phyloP scores from a whole-genome alignment of 2,888 invertebrate genomes.

The Dexiosoma caninum region DNA sequence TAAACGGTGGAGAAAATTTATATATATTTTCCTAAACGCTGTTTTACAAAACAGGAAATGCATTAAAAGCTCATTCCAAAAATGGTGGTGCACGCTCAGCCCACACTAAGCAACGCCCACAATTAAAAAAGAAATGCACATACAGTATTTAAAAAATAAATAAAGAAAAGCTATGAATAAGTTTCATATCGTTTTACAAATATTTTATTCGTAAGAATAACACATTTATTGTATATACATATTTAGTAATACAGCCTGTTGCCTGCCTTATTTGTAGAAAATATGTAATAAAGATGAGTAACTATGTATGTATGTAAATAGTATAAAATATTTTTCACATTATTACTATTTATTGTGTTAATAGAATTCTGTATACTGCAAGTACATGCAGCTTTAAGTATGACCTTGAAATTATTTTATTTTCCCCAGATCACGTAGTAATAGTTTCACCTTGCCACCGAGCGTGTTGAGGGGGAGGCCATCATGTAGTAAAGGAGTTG shows the following conservation, averaged over 20 bases:
- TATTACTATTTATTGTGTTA: neutral
- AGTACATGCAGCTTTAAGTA: constrained; percentile 30
- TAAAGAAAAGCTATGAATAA: neutral
- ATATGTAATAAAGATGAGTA: neutral
- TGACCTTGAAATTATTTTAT: constrained; percentile 65
- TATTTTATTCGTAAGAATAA: neutral
- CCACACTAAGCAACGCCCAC: constrained; percentile 53
- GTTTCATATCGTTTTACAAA: constrained; percentile 15
- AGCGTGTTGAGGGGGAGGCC: no score
- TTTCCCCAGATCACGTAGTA: constrained; percentile 29
- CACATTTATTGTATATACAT: no score
- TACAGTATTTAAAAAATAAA: neutral
- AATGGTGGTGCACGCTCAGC: constrained; percentile 44
- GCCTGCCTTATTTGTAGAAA: constrained; percentile 49
- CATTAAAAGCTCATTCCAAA: constrained; percentile 30
- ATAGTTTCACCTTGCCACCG: neutral
- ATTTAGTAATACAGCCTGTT: constrained; percentile 44
- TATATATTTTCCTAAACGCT: constrained; percentile 4
- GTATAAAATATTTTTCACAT: constrained; percentile 38
- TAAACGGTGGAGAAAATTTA: no score
- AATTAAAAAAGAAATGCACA: neutral
- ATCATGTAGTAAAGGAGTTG: constrained; percentile 15
- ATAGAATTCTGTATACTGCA: neutral
- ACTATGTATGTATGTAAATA: neutral
- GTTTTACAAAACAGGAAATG: constrained; percentile 16